Base-by-base conservation (phyloP, 2,113 vertebrate genomes). In the Oncorhynchus keta region DNA sequence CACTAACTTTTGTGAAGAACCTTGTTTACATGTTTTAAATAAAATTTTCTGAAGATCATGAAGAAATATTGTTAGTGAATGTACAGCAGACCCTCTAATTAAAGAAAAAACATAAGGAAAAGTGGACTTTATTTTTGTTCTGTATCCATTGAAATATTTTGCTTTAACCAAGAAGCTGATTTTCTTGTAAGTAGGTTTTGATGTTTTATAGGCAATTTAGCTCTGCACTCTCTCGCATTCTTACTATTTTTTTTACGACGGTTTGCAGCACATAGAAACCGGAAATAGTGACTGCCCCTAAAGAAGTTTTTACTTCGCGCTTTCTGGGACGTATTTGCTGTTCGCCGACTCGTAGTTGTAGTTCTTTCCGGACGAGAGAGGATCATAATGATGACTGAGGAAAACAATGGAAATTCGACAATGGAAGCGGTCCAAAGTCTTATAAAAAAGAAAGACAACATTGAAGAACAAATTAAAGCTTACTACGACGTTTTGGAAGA, bases 391-490 rank as follows among this genome's bases (percentile, higher is more conserved):
- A 92, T 89, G 89, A 81, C 82, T 7, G 87, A 26, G 22, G 87
- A 20, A 68, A 88, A 79, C 20, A 4, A 66, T 68, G 77, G 9
- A 61, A 67, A 68, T 13, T 32, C 67, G 0, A 76, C 94, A 0
- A 77, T 94, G 81, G 89, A 93, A 3, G 94, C 95, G 1, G 92
- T 98, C 0, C 93, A 94, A 85, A 84, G 83, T 69, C 93, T 98
- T 18, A 88, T 98, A 45, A 91, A 94, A 76, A 92, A 91, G 89
- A 98, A 98, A 89, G 97, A 99, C 39, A 93, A 96, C n/a, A 93
- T 99, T 1, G 97, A 99, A 82, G 96, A 95, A 16, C 95, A 97
- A 87, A 98, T 99, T 81, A 93, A 96, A 80, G 97, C 96, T 0
- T 97, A 95, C 75, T 95, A 95, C 55, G 95, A 96, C 1, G 91